Conservation (phyloP, 2,797 vertebrate species). For the Coendou prehensilis region DNA sequence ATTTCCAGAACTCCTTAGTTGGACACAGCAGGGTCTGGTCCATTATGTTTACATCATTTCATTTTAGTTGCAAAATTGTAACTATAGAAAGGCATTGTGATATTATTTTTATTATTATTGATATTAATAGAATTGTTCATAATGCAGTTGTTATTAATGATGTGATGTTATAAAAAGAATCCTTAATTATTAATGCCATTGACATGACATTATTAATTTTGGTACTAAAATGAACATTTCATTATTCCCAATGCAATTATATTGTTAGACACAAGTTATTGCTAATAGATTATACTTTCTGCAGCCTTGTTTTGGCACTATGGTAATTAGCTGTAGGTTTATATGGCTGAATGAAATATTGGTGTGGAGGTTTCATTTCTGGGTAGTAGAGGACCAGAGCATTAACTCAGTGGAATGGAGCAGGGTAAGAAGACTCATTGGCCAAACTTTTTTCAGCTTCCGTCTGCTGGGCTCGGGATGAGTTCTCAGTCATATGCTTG, state of each 20-base stretch:
- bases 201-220: conserved; percentile 85
- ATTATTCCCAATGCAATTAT: conserved; percentile 85
- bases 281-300: conserved; percentile 82
- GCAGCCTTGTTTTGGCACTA: conserved; percentile 75
- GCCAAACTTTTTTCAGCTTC: background rate
- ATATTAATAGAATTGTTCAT: conserved; percentile 85
- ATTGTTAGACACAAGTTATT: conserved; percentile 84
- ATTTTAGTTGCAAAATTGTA: conserved; percentile 72
- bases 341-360: conserved; percentile 69
- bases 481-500: background rate
- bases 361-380: conserved; percentile 49
- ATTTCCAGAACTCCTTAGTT: conserved; percentile 50
- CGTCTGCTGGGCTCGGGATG: background rate
- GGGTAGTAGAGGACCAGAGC: background rate
- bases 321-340: conserved; percentile 78
- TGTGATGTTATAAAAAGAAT: conserved; percentile 83
- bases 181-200: conserved; percentile 86
- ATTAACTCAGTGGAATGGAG: background rate
- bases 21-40: conserved; percentile 67
- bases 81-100: conserved; percentile 71
- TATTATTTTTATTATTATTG: conserved; percentile 85
- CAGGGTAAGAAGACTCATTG: conserved; percentile 22
- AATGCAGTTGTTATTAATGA: conserved; percentile 82
- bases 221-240: conserved; percentile 83
- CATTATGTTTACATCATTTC: conserved; percentile 57